A percentile compares a stretch with the other conserved stretches of the same genome.
Conservation (phyloP, 2,888 invertebrate genomes). For the Lottia scabra region DNA sequence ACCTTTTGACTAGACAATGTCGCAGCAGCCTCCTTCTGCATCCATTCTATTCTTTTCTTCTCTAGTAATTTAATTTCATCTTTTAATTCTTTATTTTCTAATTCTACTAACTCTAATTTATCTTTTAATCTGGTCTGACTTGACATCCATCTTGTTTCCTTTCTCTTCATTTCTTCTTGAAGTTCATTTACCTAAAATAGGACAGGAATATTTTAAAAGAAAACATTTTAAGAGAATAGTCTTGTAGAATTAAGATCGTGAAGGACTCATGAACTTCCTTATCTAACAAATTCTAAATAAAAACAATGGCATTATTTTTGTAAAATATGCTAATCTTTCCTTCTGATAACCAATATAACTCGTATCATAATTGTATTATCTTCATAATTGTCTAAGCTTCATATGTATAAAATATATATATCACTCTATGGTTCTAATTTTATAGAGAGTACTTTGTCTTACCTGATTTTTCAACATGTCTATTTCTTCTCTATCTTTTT, state of each 20-base stretch:
- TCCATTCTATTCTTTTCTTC: constrained; percentile 61
- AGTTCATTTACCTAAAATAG: constrained; percentile 53
- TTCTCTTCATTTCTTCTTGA: constrained; percentile 65
- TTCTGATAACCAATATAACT: too few relatives aligned
- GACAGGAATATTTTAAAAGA: too few relatives aligned
- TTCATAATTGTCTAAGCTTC: too few relatives aligned
- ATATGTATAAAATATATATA: too few relatives aligned
- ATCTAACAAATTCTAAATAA: too few relatives aligned
- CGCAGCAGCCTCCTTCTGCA: constrained; percentile 52
- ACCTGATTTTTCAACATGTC: constrained; percentile 64
- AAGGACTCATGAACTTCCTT: too few relatives aligned
- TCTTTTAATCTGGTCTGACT: constrained; percentile 60
- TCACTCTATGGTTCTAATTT: too few relatives aligned
- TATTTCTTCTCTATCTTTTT: constrained; percentile 67
- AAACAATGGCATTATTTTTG: too few relatives aligned
- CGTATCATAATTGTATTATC: too few relatives aligned
- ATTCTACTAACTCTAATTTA: constrained; percentile 61
- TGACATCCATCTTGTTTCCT: constrained; percentile 66
- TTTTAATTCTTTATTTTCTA: constrained; percentile 65
- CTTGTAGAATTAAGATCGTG: too few relatives aligned
- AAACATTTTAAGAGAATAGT: too few relatives aligned
- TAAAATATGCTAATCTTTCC: too few relatives aligned
- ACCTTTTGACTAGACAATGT: constrained; percentile 22
- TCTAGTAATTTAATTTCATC: constrained; percentile 65
- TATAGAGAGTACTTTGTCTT: not conserved